Evolutionary conservation across 2,888 invertebrate genomes (phyloP).

Genomic region (Macroteleia sp.): DNA sequence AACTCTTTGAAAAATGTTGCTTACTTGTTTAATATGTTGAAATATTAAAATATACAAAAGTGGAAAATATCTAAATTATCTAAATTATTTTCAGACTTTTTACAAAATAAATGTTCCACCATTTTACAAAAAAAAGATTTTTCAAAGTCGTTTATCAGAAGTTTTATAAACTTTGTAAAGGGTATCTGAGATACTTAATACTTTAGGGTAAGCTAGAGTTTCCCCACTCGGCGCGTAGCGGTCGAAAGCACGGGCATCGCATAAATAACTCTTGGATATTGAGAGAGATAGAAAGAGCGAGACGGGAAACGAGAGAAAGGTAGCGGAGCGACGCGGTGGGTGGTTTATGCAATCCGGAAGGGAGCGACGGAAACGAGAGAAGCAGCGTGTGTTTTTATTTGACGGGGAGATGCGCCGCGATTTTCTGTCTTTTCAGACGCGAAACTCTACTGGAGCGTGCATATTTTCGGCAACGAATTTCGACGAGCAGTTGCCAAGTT

Average conservation of each 20-base stretch:
- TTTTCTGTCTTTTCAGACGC: conserved; percentile 23
- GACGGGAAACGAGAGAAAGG: conserved; percentile 29
- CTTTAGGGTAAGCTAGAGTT: too few relatives aligned
- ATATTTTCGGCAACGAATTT: conserved; percentile 41
- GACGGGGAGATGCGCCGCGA: conserved; percentile 33
- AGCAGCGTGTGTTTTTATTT: conserved; percentile 35
- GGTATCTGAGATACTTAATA: too few relatives aligned
- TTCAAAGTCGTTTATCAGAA: too few relatives aligned
- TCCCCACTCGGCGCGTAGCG: conserved; percentile 32
- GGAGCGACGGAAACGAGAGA: conserved; percentile 34
- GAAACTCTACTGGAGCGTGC: conserved; percentile 15
- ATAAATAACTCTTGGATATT: conserved; percentile 65
- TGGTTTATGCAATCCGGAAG: conserved; percentile 67
- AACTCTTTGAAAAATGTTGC: too few relatives aligned
- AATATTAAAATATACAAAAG: too few relatives aligned
- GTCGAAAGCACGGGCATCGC: conserved; percentile 60
- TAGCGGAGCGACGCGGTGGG: conserved; percentile 62
- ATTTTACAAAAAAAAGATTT: too few relatives aligned
- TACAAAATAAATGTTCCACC: too few relatives aligned
- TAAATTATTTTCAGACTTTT: too few relatives aligned
- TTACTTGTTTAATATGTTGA: too few relatives aligned
- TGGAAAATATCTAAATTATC: too few relatives aligned
- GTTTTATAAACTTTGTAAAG: too few relatives aligned
- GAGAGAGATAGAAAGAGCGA: conserved; percentile 51
- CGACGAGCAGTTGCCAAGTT: conserved; percentile 35